phyloP scores from a whole-genome alignment of 1,140 invertebrate species.

The Drosophila chauvacae region DNA sequence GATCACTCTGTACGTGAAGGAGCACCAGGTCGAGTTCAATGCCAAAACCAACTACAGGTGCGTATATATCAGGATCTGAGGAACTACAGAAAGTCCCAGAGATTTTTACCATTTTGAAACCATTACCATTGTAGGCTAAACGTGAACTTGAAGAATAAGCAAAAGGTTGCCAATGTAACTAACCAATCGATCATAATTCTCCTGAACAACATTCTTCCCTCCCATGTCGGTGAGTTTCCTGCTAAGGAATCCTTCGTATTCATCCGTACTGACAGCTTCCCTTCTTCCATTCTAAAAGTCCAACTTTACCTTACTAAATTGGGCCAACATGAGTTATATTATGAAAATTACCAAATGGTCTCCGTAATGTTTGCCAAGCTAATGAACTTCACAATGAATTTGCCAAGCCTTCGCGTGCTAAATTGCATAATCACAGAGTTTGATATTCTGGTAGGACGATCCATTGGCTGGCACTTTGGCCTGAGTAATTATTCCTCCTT shows the following conservation, averaged over 20 bases:
- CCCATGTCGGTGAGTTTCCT: constrained; percentile 90
- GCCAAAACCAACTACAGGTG: constrained; percentile 89
- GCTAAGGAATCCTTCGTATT: neutral
- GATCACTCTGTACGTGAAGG: constrained; percentile 90
- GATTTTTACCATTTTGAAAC: too few relatives aligned
- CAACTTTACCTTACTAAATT: constrained; percentile 61
- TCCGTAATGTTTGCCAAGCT: constrained; percentile 97
- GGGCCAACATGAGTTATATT: constrained; percentile 91
- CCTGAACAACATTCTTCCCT: constrained; percentile 93
- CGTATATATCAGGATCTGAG: neutral
- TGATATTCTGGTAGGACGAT: constrained; percentile 86
- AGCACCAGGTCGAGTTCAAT: constrained; percentile 94
- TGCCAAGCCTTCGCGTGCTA: constrained; percentile 90
- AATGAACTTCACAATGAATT: constrained; percentile 88
- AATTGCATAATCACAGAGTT: constrained; percentile 96
- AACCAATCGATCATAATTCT: constrained; percentile 92
- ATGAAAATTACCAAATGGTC: constrained; percentile 92
- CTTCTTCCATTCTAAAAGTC: neutral
- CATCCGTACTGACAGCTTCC: neutral
- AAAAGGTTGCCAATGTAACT: constrained; percentile 90
- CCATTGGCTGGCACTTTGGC: neutral
- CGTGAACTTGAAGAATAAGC: constrained; percentile 91
- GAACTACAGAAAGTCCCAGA: neutral
- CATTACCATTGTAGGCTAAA: constrained; percentile 5
- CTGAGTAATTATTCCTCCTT: too few relatives aligned